Percentiles rank a stretch among this genome's conserved stretches.
phyloP scores from a whole-genome alignment of 64 coral and sea anemone genomes.

The Dendrophyllia cribrosa region DNA sequence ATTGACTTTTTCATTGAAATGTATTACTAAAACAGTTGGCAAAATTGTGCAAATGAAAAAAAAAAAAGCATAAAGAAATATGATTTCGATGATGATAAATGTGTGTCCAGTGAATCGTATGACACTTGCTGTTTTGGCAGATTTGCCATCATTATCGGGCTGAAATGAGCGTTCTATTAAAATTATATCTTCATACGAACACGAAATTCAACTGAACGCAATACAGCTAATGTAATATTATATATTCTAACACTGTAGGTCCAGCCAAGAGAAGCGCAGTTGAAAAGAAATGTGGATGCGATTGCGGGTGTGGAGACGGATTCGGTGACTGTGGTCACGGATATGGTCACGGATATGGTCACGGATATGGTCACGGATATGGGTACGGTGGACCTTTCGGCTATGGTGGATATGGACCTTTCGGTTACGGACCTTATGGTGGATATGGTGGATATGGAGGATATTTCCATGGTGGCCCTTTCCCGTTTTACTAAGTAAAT shows the following conservation, averaged over 20 bases:
- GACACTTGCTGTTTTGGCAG: too few species aligned
- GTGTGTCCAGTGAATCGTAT: too few species aligned
- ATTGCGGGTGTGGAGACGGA: constrained; percentile 35
- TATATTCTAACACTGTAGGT: not conserved
- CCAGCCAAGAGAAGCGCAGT: constrained; percentile 9
- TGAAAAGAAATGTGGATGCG: constrained; percentile 49
- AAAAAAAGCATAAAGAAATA: too few species aligned
- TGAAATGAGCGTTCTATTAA: not conserved
- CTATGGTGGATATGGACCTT: constrained; percentile 45
- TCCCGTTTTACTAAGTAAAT: constrained; percentile 24
- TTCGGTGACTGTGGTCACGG: not conserved
- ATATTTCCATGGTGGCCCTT: constrained; percentile 43
- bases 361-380: constrained; percentile 23
- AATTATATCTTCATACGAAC: not conserved
- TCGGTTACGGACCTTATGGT: constrained; percentile 28
- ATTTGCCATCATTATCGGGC: too few species aligned
- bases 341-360: constrained; percentile 13
- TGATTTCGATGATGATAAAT: too few species aligned
- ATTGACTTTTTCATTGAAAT: too few species aligned
- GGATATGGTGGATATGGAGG: constrained; percentile 31
- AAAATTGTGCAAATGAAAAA: too few species aligned
- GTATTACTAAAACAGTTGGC: too few species aligned
- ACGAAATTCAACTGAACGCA: too few species aligned
- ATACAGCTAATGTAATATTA: not conserved
- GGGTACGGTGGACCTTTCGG: constrained; percentile 11